Evolutionary conservation across 2,797 vertebrate species (phyloP), one percentile per base, ranked within the genome.

Genomic region (Nannoperca australis): DNA sequence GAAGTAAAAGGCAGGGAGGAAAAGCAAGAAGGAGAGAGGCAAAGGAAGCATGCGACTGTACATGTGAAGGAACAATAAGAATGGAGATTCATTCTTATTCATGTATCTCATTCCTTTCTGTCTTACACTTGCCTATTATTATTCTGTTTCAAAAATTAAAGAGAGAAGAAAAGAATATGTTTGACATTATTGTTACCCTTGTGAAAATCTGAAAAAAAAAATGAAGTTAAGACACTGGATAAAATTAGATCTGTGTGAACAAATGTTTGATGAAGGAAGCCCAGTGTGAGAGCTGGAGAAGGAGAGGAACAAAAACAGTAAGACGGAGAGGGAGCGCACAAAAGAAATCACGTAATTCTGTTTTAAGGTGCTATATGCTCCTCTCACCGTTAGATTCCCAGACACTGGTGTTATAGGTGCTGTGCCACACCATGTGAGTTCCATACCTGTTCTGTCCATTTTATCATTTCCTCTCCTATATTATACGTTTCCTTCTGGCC

Each of bases 331-430:
- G 15, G 38, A 63, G 55, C 42, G 20, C 36, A 65, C 15, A 54
- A 27, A 12, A 59, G 30, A 67, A 73, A 72, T 75, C 53, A 60
- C 24, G 42, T 75, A 9, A 34, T 65, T 70, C 49, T 76, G 76
- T 81, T 76, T 68, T 36, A 15, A 79, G 58, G 24, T 42, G 17
- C 27, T 79, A 54, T 70, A 47, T 60, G 50, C 53, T 80, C 30
- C 32, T 58, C 64, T 78, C 68, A 34, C 68, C 1, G 49, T 60
- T 56, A 60, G 49, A 61, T 72, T 78, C 18, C 4, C 82, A 81
- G 44, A 12, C 11, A 24, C 75, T 69, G 78, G 24, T 66, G 59
- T 64, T 66, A 42, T 67, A 70, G 50, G 73, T 64, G 62, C 68
- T 69, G 30, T 60, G 54, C 38, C 20, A 51, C 64, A 61, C 18